Evolutionary conservation across 2,888 invertebrate genomes (phyloP), one percentile per base, ranked within the genome.

Genomic region (Pandemis cinnamomeana): DNA sequence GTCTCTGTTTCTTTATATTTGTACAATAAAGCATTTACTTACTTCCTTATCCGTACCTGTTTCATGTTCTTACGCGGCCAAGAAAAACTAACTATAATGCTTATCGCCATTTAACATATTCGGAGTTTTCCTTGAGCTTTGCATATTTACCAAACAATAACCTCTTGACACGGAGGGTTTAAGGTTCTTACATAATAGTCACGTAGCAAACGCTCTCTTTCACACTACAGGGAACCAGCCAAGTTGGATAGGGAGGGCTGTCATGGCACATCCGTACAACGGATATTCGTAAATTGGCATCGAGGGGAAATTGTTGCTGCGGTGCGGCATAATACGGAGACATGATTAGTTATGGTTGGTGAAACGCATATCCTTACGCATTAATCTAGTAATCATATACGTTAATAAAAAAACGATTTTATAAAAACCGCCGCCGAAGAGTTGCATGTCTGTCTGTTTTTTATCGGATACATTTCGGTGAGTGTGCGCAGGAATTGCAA

Each of bases 211-310:
- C 6, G 11, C 13, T 67, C 51, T 15, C 66, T 10, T 8, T 67
- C 53, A 15, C 66, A 66, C 66, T 53, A 15, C 10, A 2, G 20
- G 2, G 5, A 20, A 53, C 2, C 10, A 36, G 10, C 15, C 10
- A 0, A 7, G 36, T 36, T 27, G n/a, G 53, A 53, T 41, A 53
- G 53, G 13, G 53, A 53, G 13, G 36, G 15, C 60, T 13, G 27
- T 13, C 36, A n/a, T 42, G 66, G 41, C 66, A 53, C n/a, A 48
- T 64, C 46, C 13, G 64, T 27, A 15, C 42, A 44, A 41, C 51
- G 67, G 67, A 67, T 53, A 36, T 41, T 27, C 4, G 53, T 53
- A 67, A 67, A 67, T 67, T 67, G 67, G 53, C 53, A 67, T 20
- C n/a, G 67, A 41, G 15, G 67, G 67, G 67, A 67, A 67, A 67